Conservation (phyloP, 2,113 vertebrate species). For the Boulengeromyrus knoepffleri region DNA sequence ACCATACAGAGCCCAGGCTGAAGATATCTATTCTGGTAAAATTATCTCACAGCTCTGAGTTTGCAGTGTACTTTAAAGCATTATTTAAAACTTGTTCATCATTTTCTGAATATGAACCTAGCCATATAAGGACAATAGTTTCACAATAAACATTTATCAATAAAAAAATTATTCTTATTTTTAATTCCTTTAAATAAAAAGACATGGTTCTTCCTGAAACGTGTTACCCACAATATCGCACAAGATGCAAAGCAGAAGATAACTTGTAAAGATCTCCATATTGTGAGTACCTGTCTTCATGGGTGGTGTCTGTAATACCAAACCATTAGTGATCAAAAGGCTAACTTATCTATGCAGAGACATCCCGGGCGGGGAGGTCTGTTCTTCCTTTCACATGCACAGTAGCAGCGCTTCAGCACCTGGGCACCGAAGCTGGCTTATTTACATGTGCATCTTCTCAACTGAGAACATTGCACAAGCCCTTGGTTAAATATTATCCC, state of each 20-base stretch:
- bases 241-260: not conserved
- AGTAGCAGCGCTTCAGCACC: not conserved
- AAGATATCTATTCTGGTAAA: not conserved
- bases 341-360: conserved; percentile 42
- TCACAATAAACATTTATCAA: not conserved
- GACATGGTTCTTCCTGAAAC: not conserved
- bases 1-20: not conserved
- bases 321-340: conserved; percentile 40
- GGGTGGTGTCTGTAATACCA: conserved; percentile 30
- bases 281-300: conserved; percentile 27
- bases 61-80: not conserved
- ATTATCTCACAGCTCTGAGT: not conserved
- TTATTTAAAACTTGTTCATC: not conserved
- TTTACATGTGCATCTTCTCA: conserved; percentile 36
- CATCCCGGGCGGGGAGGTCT: conserved; percentile 19
- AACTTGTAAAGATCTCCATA: conserved; percentile 31
- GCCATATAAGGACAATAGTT: not conserved
- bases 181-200: not conserved
- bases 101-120: not conserved
- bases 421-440: conserved; percentile 20
- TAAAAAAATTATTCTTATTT: not conserved
- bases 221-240: not conserved
- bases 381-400: not conserved
- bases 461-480: conserved; percentile 36
- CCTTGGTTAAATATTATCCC: conserved; percentile 44